These are phyloP conservation scores for Gobius niger DNA, from an alignment of 2,113 vertebrate species.

Conservation along the genomic window DNA sequence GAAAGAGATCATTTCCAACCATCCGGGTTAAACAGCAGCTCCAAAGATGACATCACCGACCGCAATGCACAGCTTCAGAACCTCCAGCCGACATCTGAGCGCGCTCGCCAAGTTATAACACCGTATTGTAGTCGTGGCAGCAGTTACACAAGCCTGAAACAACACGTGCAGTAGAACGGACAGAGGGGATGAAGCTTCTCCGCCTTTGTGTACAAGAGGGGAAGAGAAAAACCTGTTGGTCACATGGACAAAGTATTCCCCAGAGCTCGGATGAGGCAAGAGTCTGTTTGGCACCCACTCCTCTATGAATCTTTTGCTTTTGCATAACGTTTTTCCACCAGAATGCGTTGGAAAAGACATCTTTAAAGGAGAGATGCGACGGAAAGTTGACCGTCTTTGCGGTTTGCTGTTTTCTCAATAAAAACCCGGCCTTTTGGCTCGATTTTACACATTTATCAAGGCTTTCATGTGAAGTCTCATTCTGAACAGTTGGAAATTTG, in stretches of 20 bases:
- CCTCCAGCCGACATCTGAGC: background rate
- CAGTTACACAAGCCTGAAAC: constrained; percentile 65
- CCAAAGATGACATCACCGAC: no score
- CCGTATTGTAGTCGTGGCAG: constrained; percentile 57
- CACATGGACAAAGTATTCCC: background rate
- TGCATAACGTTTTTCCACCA: background rate
- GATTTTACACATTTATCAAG: no score
- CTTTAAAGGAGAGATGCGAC: no score
- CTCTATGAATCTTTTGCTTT: background rate
- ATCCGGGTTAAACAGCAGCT: no score
- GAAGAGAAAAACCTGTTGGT: background rate
- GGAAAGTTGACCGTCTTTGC: no score
- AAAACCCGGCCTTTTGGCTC: no score
- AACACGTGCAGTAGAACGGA: constrained; percentile 38
- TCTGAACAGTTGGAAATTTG: no score
- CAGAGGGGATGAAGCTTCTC: constrained; percentile 25
- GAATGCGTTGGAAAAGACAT: background rate
- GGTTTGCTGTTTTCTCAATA: no score
- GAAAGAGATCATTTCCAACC: no score
- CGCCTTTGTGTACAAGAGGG: constrained; percentile 9
- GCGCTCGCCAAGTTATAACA: background rate
- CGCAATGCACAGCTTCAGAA: background rate
- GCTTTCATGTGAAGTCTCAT: no score
- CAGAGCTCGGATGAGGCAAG: background rate
- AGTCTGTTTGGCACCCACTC: no score